Conservation (phyloP, 1,140 invertebrate genomes). For the Hycleus cichorii region DNA sequence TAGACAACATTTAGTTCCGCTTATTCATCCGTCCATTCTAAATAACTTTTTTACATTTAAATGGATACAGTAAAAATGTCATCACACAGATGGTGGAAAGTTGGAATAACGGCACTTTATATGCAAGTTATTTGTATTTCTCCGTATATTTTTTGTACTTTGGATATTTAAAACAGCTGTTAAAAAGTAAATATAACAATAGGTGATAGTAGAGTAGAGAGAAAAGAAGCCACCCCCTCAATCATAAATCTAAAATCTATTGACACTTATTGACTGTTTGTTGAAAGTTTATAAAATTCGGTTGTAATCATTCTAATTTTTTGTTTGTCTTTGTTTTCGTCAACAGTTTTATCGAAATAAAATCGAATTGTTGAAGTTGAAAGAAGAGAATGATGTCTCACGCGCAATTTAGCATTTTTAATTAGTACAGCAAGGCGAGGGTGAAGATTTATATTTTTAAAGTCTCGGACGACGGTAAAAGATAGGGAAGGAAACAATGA, state of each 20-base stretch:
- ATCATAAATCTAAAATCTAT: background rate
- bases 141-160: background rate
- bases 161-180: conserved; percentile 1
- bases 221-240: background rate
- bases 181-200: too few relatives aligned
- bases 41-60: too few relatives aligned
- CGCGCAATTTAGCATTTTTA: conserved; percentile 34
- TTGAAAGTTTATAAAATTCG: background rate
- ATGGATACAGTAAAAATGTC: too few relatives aligned
- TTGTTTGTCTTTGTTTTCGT: background rate
- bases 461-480: conserved; percentile 17
- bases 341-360: background rate
- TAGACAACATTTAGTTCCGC: too few relatives aligned
- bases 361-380: background rate
- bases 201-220: too few relatives aligned
- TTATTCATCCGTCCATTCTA: too few relatives aligned
- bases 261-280: background rate
- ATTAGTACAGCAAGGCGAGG: conserved; percentile 24
- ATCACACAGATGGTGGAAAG: too few relatives aligned
- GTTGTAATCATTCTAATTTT: too few relatives aligned
- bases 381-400: conserved; percentile 15
- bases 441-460: conserved; percentile 28
- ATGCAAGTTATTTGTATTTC: background rate
- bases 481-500: conserved; percentile 23
- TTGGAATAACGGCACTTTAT: conserved; percentile 3